Evolutionary conservation across 2,113 vertebrate genomes (phyloP), one percentile per base, ranked within the genome.

Genomic region (Elgaria multicarinata): DNA sequence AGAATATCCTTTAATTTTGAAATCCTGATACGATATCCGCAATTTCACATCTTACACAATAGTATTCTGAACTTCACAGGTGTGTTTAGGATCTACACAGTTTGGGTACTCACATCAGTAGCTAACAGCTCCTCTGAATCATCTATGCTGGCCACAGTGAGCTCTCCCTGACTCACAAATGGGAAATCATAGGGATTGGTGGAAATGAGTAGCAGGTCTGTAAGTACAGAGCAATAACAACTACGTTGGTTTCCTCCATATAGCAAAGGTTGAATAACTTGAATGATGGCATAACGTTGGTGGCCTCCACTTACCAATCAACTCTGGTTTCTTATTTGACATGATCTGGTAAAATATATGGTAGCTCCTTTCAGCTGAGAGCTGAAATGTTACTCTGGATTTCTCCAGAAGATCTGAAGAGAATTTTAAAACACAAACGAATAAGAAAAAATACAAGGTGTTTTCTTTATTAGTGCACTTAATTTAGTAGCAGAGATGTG

Each of bases 331-430:
- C 94, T 97, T 96, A 94, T 97, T 98, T 90, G 96, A 97, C 82
- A 96, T 97, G 74, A 98, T 97, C 95, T 98, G 98, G 91, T 98
- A 98, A 91, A 98, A 98, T 75, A 98, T 98, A 8, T 98, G 98
- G 24, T 98, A 98, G 86, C 98, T 98, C 79, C 98, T 97, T 93
- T 98, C 98, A 31, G 97, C 97, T 28, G 95, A 91, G 77, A 98
- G 93, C 94, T 98, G 98, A 90, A 98, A 98, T 0, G 98, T 98
- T 91, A 98, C 97, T 95, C 97, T 97, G 85, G 97, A 98, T 94
- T 98, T 98, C 92, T 98, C 98, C 87, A 98, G 94, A 72, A 98
- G 96, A 96, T 98, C 98, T 98, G 93, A n/a, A 89, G 16, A 67
- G 39, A 88, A 81, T 64, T 39, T 86, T 9, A 36, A 79, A 39